Evolutionary conservation across 2,888 invertebrate species (phyloP).

Genomic region (Geotrupes spiniger): DNA sequence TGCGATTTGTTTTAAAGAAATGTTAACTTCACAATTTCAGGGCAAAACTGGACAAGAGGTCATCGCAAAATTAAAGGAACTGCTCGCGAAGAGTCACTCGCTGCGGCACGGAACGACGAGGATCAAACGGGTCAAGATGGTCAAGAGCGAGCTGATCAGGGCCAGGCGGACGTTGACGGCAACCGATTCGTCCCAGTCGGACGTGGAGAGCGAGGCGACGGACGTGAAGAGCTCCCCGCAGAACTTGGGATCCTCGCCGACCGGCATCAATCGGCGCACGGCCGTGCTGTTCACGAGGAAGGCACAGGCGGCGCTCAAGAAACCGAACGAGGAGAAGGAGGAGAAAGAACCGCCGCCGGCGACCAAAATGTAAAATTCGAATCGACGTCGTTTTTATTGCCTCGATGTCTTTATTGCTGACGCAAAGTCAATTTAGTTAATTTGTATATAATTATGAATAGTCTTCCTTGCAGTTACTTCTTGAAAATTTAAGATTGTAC

Average conservation of each 20-base stretch:
- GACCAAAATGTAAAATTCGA: slow-evolving; percentile 40
- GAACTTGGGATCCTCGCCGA: slow-evolving; percentile 47
- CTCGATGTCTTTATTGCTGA: neutral
- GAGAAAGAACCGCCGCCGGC: slow-evolving; percentile 45
- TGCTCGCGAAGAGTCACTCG: slow-evolving; percentile 61
- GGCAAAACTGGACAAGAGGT: slow-evolving; percentile 46
- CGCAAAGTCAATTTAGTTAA: slow-evolving; percentile 5
- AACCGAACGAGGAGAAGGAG: slow-evolving; percentile 52
- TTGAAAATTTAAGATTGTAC: too few species aligned
- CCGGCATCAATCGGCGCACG: slow-evolving; percentile 66
- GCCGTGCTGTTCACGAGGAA: slow-evolving; percentile 78
- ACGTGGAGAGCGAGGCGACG: slow-evolving; percentile 41
- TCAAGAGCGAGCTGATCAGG: slow-evolving; percentile 58
- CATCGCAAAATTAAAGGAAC: slow-evolving; percentile 57
- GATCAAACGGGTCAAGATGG: slow-evolving; percentile 58
- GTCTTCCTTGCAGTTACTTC: too few species aligned
- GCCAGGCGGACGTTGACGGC: slow-evolving; percentile 47
- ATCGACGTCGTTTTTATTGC: slow-evolving; percentile 6
- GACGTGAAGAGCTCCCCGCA: slow-evolving; percentile 26
- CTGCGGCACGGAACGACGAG: slow-evolving; percentile 58
- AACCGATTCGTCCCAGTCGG: slow-evolving; percentile 46
- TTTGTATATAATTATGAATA: too few species aligned
- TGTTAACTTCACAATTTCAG: slow-evolving; percentile 25
- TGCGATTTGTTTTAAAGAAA: neutral
- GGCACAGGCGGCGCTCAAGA: slow-evolving; percentile 55